phyloP scores from a whole-genome alignment of 1,140 invertebrate genomes.

The Hirudo medicinalis region DNA sequence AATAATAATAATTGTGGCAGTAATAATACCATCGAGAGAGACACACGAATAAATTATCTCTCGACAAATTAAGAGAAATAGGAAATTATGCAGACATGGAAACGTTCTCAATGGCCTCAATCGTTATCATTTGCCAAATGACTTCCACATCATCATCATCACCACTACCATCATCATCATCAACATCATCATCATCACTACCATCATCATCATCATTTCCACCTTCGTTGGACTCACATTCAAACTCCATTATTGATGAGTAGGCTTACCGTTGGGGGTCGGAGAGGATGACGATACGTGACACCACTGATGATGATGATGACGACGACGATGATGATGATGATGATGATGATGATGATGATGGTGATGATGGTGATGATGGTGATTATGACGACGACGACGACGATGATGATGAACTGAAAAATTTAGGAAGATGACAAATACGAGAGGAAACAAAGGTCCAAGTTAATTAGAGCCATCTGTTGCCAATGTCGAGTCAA shows the following conservation, averaged over 20 bases:
- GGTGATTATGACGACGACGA: neutral
- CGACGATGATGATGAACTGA: too few species aligned
- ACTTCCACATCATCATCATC: neutral
- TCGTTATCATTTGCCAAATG: neutral
- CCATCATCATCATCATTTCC: slow-evolving; percentile 4
- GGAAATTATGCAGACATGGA: neutral
- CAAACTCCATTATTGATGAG: neutral
- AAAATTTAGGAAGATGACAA: too few species aligned
- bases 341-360: slow-evolving; percentile 3
- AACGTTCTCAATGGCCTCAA: neutral
- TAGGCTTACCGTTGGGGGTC: too few species aligned
- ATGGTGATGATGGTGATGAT: neutral
- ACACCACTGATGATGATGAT: neutral
- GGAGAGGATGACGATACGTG: too few species aligned
- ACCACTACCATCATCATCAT: neutral
- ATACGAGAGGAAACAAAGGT: too few species aligned
- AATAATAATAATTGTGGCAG: neutral
- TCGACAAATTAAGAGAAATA: neutral
- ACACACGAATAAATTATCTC: too few species aligned
- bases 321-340: slow-evolving; percentile 9
- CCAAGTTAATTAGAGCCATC: too few species aligned
- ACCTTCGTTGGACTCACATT: neutral
- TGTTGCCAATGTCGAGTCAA: too few species aligned
- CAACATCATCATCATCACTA: neutral
- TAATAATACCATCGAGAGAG: neutral